These are phyloP conservation scores for Cryptocheilus praepositus DNA, from an alignment of 2,888 invertebrate species.

Conservation along the genomic window DNA sequence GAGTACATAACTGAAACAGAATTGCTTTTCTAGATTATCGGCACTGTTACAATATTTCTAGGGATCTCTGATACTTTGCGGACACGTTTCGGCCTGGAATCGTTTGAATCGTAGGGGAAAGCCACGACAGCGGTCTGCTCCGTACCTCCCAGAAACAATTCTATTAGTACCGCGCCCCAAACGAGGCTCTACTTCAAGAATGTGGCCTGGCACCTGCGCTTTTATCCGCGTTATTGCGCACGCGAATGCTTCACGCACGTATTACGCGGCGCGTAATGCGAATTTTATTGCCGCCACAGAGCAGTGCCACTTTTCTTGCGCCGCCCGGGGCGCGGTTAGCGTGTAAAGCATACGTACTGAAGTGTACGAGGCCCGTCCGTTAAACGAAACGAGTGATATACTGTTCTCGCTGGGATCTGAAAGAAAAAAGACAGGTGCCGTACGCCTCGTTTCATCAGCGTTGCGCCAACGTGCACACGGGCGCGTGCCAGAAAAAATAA, in stretches of 20 bases:
- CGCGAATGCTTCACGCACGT: constrained; percentile 49
- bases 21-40: too few relatives aligned
- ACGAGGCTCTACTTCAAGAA: constrained; percentile 22
- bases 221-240: constrained; percentile 45
- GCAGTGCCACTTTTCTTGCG: constrained; percentile 65
- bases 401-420: constrained; percentile 7
- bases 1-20: too few relatives aligned
- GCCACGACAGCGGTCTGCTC: constrained; percentile 16
- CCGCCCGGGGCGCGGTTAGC: constrained; percentile 27
- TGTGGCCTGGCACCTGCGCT: constrained; percentile 2
- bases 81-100: background rate
- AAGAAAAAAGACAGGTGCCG: too few relatives aligned
- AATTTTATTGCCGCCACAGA: constrained; percentile 74
- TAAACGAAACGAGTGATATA: constrained; percentile 40
- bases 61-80: too few relatives aligned
- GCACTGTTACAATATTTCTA: too few relatives aligned
- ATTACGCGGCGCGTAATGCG: constrained; percentile 75
- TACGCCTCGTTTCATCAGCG: constrained; percentile 15
- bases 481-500: too few relatives aligned
- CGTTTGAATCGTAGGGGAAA: constrained; percentile 9
- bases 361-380: constrained; percentile 8
- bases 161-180: constrained; percentile 28
- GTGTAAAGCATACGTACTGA: constrained; percentile 17
- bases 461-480: too few relatives aligned
- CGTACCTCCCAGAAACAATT: constrained; percentile 39